Evolutionary conservation across 2,888 invertebrate species (phyloP).

Genomic region (Linnaemya tessellans): DNA sequence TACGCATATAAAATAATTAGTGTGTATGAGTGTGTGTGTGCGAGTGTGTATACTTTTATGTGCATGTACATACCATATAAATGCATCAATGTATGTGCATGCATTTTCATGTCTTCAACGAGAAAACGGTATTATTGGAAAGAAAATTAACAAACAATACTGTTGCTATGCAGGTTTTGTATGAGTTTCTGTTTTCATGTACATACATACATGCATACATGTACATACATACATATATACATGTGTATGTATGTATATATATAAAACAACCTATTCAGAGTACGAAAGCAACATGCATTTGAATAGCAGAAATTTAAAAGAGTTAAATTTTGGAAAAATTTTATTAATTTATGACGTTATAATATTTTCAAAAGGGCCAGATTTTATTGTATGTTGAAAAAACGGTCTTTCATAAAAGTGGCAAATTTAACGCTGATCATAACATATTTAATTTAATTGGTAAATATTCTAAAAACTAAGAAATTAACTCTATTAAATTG

Average conservation of each 20-base stretch:
- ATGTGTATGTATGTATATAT: too few relatives aligned
- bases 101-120: conserved; percentile 16
- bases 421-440: too few relatives aligned
- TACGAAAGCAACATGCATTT: conserved; percentile 12
- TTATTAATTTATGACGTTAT: too few relatives aligned
- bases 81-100: conserved; percentile 1
- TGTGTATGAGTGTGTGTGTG: background rate
- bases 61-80: background rate
- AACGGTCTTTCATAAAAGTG: too few relatives aligned
- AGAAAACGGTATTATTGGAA: conserved; percentile 38
- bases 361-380: too few relatives aligned
- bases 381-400: too few relatives aligned
- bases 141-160: conserved; percentile 30
- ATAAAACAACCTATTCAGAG: background rate
- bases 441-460: too few relatives aligned
- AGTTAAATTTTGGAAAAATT: background rate
- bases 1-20: background rate
- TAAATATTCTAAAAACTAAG: too few relatives aligned
- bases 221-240: too few relatives aligned
- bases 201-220: background rate
- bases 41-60: background rate
- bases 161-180: conserved; percentile 57
- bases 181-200: background rate
- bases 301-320: conserved; percentile 7
- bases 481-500: too few relatives aligned